Evolutionary conservation across 92 coral and sea anemone genomes (phyloP).

Genomic region (Diadumene lineata): DNA sequence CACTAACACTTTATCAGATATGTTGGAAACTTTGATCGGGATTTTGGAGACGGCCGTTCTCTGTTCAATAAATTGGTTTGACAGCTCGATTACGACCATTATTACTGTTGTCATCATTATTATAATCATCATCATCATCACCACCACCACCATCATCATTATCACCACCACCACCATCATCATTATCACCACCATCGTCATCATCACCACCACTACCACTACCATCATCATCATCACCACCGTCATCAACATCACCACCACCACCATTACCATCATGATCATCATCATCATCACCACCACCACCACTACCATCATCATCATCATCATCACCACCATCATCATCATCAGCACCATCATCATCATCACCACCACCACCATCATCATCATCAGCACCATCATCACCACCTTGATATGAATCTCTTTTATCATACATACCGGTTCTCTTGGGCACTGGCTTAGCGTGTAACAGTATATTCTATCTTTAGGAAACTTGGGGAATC

Average conservation of each 20-base stretch:
- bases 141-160: not conserved
- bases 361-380: not conserved
- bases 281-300: not conserved
- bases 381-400: not conserved
- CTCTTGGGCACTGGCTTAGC: conserved; percentile 87
- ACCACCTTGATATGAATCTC: no score
- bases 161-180: not conserved
- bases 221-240: not conserved
- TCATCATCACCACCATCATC: not conserved
- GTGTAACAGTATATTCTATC: conserved; percentile 93
- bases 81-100: not conserved
- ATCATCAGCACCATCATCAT: not conserved
- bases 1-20: no score
- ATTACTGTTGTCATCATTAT: not conserved
- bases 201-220: not conserved
- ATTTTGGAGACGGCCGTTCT: no score
- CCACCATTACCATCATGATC: not conserved
- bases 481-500: conserved; percentile 81
- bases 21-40: no score
- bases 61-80: no score
- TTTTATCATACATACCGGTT: conserved; percentile 68
- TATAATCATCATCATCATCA: not conserved
- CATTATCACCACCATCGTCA: not conserved
- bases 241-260: not conserved
- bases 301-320: not conserved